Evolutionary conservation across 2,888 invertebrate genomes (phyloP), one percentile per base, ranked within the genome.

Genomic region (Tethea ocularis): DNA sequence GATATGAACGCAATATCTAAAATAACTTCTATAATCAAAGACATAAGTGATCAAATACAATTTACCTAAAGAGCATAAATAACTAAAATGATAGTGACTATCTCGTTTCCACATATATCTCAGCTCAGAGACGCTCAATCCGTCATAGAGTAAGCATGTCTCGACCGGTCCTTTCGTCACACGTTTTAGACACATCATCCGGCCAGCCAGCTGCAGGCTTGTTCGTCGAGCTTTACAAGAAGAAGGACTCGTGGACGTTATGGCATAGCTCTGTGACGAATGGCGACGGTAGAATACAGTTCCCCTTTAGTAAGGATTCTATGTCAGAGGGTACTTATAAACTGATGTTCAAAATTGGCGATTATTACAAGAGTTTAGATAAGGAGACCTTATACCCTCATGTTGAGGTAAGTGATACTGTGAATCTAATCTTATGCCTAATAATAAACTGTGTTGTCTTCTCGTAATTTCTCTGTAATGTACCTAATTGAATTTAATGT

Each of bases 361-460:
- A 95, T 64, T 97, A 97, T 82, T 97, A 96, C 72, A 94, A 94
- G 56, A 77, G 88, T 24, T 86, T 88, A 56, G 93, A 94, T 61
- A 93, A 94, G 61, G 94, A 95, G 57, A 95, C 95, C 0, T 91
- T 97, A 66, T 97, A 96, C 84, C 97, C 97, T 0, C 96, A 95
- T 81, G 95, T 97, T 59, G 97, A 97, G 94, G 95, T 95, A 78
- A 80, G 83, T 67, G 17, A 33, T 33, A 29, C n/a, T n/a, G n/a
- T n/a, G n/a, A n/a, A n/a, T n/a, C n/a, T n/a, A n/a, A n/a, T n/a
- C n/a, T n/a, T n/a, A n/a, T n/a, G n/a, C n/a, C n/a, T 29, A 29
- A 29, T 29, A 29, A 24, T 29, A 29, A 29, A 29, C 29, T 29
- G 10, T 10, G 3, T 26, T n/a, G n/a, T n/a, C n/a, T n/a, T n/a